Conservation (phyloP, 2,888 invertebrate genomes). For the Ganaspis brasiliensis region DNA sequence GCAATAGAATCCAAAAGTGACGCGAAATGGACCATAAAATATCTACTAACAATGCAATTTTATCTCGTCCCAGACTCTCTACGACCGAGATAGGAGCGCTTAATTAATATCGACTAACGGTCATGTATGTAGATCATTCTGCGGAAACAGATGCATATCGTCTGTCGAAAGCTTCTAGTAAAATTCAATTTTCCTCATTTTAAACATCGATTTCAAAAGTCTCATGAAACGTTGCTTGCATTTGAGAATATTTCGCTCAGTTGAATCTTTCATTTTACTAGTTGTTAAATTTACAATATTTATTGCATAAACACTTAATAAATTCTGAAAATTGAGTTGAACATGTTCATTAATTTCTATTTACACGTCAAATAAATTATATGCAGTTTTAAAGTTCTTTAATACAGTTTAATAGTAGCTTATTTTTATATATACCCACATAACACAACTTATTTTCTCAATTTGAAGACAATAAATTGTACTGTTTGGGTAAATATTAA, state of each 20-base stretch:
- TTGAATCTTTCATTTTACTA: too few relatives aligned
- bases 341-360: too few relatives aligned
- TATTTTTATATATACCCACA: too few relatives aligned
- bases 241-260: not conserved
- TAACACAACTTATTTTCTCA: too few relatives aligned
- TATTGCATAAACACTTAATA: too few relatives aligned
- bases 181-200: constrained; percentile 1
- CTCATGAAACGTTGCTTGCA: not conserved
- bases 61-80: constrained; percentile 2
- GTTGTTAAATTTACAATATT: too few relatives aligned
- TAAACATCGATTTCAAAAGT: not conserved
- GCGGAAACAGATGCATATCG: constrained; percentile 29
- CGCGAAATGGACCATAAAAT: constrained; percentile 57
- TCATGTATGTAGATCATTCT: constrained; percentile 20
- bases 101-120: constrained; percentile 54
- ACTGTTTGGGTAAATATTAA: too few relatives aligned
- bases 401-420: too few relatives aligned
- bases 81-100: constrained; percentile 30
- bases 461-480: too few relatives aligned
- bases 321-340: too few relatives aligned
- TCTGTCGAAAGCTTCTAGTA: not conserved
- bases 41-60: constrained; percentile 2
- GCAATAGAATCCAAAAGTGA: constrained; percentile 50
- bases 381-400: too few relatives aligned
- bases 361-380: too few relatives aligned